A percentile compares a stretch with the other conserved stretches of the same genome.
Conservation (phyloP, 2,888 invertebrate species). For the Liopterus haemorrhoidalis region DNA sequence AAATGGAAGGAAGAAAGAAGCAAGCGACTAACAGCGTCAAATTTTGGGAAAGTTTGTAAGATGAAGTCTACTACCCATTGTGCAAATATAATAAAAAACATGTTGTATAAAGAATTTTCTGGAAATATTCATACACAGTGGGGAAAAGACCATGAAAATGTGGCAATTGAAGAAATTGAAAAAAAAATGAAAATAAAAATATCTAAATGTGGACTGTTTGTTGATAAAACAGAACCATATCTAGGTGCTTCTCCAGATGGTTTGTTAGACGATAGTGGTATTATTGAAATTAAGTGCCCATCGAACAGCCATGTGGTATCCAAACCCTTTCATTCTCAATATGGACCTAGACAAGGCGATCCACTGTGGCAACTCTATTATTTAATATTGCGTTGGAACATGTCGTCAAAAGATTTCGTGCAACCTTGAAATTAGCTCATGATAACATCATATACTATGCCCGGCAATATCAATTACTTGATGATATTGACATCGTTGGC, state of each 20-base stretch:
- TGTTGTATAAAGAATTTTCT: slow-evolving; percentile 13
- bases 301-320: too few species aligned
- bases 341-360: too few species aligned
- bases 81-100: slow-evolving; percentile 12
- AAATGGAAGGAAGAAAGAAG: slow-evolving; percentile 34
- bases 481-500: too few species aligned
- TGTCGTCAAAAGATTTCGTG: too few species aligned
- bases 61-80: slow-evolving; percentile 21
- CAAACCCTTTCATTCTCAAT: too few species aligned
- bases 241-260: slow-evolving; percentile 24
- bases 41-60: slow-evolving; percentile 33
- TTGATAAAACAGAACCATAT: slow-evolving; percentile 15
- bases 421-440: too few species aligned
- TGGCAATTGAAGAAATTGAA: slow-evolving; percentile 8
- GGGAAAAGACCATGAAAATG: slow-evolving; percentile 12
- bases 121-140: slow-evolving; percentile 13
- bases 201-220: slow-evolving; percentile 20
- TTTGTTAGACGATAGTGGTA: slow-evolving; percentile 13
- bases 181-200: background rate
- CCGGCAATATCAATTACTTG: too few species aligned
- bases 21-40: slow-evolving; percentile 37
- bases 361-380: too few species aligned
- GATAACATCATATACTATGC: too few species aligned
- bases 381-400: too few species aligned
- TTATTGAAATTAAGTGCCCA: slow-evolving; percentile 23